Percentiles rank a stretch among this genome's conserved stretches.
phyloP scores from a whole-genome alignment of 2,888 invertebrate species.

The Rhagonycha lutea region DNA sequence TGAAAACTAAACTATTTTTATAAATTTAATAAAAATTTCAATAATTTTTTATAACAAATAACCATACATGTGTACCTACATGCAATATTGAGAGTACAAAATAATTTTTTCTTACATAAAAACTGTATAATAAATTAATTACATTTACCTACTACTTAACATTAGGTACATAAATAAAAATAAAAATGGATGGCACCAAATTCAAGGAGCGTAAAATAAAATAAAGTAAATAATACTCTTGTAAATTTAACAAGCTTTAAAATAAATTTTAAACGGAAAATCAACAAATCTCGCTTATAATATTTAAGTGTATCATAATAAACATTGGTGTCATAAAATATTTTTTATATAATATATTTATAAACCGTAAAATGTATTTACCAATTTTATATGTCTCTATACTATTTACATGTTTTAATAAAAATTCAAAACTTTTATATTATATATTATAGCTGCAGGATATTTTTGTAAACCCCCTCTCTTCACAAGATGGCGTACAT shows the following conservation, averaged over 20 bases:
- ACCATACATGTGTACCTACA: conserved; percentile 34
- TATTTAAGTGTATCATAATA: conserved; percentile 7
- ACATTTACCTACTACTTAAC: background rate
- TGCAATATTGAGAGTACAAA: background rate
- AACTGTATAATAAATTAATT: background rate
- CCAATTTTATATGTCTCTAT: background rate
- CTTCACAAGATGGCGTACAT: background rate
- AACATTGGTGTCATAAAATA: conserved; percentile 17
- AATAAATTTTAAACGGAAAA: background rate
- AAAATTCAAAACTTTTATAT: background rate
- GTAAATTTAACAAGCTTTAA: conserved; percentile 3
- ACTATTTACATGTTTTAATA: background rate
- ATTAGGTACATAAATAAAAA: background rate
- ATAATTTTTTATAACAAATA: background rate
- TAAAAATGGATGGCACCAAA: background rate
- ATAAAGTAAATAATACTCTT: conserved; percentile 31
- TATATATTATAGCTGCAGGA: background rate
- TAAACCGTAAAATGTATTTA: background rate
- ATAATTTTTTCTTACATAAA: background rate
- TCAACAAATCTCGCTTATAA: background rate
- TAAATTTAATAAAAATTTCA: background rate
- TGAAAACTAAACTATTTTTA: no score
- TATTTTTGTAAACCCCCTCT: background rate
- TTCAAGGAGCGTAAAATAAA: conserved; percentile 4
- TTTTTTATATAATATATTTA: background rate